phyloP scores from a whole-genome alignment of 92 coral and sea anemone genomes.

The Galaxea fascicularis region DNA sequence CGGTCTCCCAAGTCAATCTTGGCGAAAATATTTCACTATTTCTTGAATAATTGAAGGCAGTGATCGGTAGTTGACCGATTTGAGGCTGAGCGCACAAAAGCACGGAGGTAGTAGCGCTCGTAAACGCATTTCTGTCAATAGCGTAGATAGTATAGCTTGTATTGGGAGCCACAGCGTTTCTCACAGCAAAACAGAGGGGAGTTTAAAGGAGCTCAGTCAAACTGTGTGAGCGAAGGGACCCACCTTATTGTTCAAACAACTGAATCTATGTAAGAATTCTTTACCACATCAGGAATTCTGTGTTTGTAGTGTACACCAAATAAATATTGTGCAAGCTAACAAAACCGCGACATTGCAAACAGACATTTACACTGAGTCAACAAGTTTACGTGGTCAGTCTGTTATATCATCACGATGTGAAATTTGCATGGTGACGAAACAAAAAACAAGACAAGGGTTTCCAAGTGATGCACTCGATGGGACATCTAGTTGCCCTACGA shows the following conservation, averaged over 20 bases:
- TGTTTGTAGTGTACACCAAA: conserved; percentile 21
- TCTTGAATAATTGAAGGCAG: too few relatives aligned
- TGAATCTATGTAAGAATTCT: neutral
- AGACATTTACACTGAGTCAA: conserved; percentile 1
- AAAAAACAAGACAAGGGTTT: neutral
- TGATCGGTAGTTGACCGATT: too few relatives aligned
- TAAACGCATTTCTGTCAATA: too few relatives aligned
- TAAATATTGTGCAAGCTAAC: conserved; percentile 41
- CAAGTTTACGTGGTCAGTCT: neutral
- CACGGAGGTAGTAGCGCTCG: too few relatives aligned
- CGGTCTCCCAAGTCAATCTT: too few relatives aligned
- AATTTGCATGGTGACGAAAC: too few relatives aligned
- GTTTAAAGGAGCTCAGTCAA: neutral
- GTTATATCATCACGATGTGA: neutral
- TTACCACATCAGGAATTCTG: conserved; percentile 2
- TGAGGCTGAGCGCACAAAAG: too few relatives aligned
- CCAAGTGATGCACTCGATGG: neutral
- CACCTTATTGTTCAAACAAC: neutral
- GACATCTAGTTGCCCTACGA: neutral
- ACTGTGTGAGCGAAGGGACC: neutral
- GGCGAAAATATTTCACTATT: too few relatives aligned
- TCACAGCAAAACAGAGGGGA: too few relatives aligned
- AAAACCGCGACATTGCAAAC: conserved; percentile 9
- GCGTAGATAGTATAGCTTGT: too few relatives aligned
- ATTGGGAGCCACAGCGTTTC: too few relatives aligned